phyloP scores from a whole-genome alignment of 2,888 invertebrate genomes.

The Diplazon laetatorius region DNA sequence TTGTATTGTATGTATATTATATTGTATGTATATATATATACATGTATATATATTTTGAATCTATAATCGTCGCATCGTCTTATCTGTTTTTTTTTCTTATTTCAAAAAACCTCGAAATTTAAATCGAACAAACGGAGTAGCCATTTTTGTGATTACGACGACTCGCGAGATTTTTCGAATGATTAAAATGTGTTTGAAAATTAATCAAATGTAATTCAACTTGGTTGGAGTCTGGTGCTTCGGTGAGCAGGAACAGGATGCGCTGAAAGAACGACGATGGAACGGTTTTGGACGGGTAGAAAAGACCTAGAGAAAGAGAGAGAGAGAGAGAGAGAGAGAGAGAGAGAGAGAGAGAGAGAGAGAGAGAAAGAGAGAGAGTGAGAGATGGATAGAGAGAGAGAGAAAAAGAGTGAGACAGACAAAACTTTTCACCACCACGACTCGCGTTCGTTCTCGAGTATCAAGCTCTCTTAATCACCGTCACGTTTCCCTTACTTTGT shows the following conservation, averaged over 20 bases:
- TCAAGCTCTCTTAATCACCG: constrained; percentile 63
- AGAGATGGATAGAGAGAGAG: neutral
- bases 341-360: neutral
- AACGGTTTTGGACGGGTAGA: constrained; percentile 7
- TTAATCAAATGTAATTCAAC: constrained; percentile 15
- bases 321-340: neutral
- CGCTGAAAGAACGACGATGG: constrained; percentile 19
- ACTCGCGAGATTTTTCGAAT: no score
- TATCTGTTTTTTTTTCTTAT: no score
- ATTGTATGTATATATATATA: no score
- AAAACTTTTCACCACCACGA: constrained; percentile 48
- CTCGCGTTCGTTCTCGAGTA: constrained; percentile 61
- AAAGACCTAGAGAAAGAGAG: constrained; percentile 8
- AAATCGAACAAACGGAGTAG: no score
- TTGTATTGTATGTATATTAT: no score
- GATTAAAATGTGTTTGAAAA: neutral
- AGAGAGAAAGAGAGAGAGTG: constrained; percentile 4
- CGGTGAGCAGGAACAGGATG: constrained; percentile 43
- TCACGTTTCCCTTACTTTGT: constrained; percentile 50
- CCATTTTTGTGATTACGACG: no score
- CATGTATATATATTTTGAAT: no score
- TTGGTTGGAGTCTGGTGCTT: neutral
- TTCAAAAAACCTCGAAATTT: no score
- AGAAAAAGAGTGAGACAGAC: neutral
- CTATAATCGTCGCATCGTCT: no score